phyloP scores from a whole-genome alignment of 2,888 invertebrate species.

The Eristalis tenax region DNA sequence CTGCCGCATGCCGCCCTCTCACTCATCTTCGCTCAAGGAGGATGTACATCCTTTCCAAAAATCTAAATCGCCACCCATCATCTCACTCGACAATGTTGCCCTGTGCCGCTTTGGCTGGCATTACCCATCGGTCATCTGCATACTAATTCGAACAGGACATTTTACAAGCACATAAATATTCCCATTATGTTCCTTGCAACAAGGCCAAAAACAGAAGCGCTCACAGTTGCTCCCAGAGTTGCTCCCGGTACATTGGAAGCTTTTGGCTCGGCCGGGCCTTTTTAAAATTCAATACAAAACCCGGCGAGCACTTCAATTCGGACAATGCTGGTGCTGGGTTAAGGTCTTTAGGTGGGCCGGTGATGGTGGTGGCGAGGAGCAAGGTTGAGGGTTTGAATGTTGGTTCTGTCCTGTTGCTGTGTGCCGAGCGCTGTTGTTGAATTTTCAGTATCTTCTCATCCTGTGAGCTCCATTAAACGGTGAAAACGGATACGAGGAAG shows the following conservation, averaged over 20 bases:
- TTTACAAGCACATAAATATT: conserved; percentile 65
- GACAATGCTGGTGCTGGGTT: background rate
- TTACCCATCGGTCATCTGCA: conserved; percentile 63
- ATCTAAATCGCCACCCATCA: conserved; percentile 48
- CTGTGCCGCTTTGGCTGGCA: conserved; percentile 31
- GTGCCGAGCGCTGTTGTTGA: conserved; percentile 9
- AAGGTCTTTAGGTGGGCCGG: background rate
- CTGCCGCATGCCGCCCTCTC: background rate
- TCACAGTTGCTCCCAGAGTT: background rate
- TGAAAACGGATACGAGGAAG: conserved; percentile 48
- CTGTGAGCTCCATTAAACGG: conserved; percentile 59
- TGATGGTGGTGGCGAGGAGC: background rate
- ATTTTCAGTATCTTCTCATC: conserved; percentile 53
- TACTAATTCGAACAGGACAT: conserved; percentile 66
- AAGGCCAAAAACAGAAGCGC: conserved; percentile 17
- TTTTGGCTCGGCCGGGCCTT: conserved; percentile 21
- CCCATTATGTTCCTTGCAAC: conserved; percentile 42
- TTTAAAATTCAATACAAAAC: conserved; percentile 62
- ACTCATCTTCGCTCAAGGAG: background rate
- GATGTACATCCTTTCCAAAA: background rate
- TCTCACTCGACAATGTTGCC: conserved; percentile 28
- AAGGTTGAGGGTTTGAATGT: conserved; percentile 3
- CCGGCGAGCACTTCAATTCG: conserved; percentile 44
- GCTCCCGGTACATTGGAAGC: background rate
- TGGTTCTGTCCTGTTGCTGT: conserved; percentile 42